Evolutionary conservation across 1,140 invertebrate species (phyloP).

Genomic region (Heterodera schachtii): DNA sequence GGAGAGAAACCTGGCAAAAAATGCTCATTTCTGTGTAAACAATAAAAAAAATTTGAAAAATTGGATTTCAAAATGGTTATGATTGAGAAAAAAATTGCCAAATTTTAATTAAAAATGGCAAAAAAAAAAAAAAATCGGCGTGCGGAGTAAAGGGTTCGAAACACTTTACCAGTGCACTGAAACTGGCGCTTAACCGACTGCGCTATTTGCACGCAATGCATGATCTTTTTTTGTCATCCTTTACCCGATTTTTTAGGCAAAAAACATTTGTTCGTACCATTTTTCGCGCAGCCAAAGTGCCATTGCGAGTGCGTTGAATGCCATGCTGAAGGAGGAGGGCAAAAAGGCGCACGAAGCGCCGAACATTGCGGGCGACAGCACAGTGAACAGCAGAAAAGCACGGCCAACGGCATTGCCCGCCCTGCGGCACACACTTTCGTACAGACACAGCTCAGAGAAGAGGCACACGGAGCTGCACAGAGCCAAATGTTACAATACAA

Average conservation of each 20-base stretch:
- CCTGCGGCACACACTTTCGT: slow-evolving; percentile 84
- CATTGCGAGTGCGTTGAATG: slow-evolving; percentile 80
- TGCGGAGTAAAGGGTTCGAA: too few species aligned
- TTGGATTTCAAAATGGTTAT: too few species aligned
- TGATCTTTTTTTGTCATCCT: too few species aligned
- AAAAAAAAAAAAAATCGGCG: too few species aligned
- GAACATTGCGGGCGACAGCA: slow-evolving; percentile 89
- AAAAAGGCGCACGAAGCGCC: slow-evolving; percentile 80
- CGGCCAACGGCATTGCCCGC: slow-evolving; percentile 78
- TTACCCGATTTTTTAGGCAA: too few species aligned
- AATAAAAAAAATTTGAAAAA: neutral
- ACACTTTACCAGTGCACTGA: too few species aligned
- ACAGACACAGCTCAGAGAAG: slow-evolving; percentile 86
- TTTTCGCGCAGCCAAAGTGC: slow-evolving; percentile 71
- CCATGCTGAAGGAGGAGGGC: slow-evolving; percentile 91
- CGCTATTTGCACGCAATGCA: too few species aligned
- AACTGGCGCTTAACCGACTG: too few species aligned
- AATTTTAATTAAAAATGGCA: too few species aligned
- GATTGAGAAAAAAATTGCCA: too few species aligned
- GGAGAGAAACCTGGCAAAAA: slow-evolving; percentile 47
- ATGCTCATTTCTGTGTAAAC: neutral
- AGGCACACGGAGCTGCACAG: slow-evolving; percentile 76
- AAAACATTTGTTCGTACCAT: slow-evolving; percentile 33
- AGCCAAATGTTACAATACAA: neutral
- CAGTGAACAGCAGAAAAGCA: slow-evolving; percentile 74